Base-by-base conservation (phyloP, 2,113 vertebrate species). In the Actinemys pallida region DNA sequence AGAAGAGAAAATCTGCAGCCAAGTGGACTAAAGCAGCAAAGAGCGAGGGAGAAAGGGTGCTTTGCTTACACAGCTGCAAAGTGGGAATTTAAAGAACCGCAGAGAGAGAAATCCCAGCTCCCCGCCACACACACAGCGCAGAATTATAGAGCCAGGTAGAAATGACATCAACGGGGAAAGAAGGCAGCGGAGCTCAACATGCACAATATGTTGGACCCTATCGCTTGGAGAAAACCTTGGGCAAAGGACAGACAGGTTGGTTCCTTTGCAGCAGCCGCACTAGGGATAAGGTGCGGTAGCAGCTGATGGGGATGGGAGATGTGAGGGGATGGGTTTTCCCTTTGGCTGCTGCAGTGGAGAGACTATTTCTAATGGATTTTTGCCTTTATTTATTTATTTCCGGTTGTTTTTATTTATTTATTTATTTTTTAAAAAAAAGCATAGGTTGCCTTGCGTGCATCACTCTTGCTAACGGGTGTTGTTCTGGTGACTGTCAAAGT, bases 201-300 rank as follows among this genome's bases (percentile, higher is more conserved):
- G 99, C 99, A 98, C 99, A 99, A 98, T 99, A 99, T 98, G 99
- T 99, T 99, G 99, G 99, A 99, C 99, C 99, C 95, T 99, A 99
- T 96, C 99, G 99, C 96, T 98, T 99, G 99, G 99, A 99, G 99
- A 99, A 99, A 98, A 99, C 99, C 97, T 98, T 99, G 92, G 99
- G 99, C 96, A 99, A 99, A 98, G 99, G 99, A 98, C 99, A 99
- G 99, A 99, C 99, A 99, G 99, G 99, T 99, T 98, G 97, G 99
- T 99, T 97, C 96, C 47, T 90, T 88, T 79, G 94, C 98, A 96
- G 97, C 96, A 93, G 92, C n/a, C 45, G 88, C 57, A 39, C 93
- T 75, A 90, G 94, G 35, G 95, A 95, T 81, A 96, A 97, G 93
- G 65, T 97, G 97, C 96, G 95, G 84, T 91, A 76, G 96, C 95